A percentile compares a stretch with the other conserved stretches of the same genome.
These are phyloP conservation scores for Steinernema feltiae DNA, from an alignment of 1,140 invertebrate genomes.

Conservation along the genomic window DNA sequence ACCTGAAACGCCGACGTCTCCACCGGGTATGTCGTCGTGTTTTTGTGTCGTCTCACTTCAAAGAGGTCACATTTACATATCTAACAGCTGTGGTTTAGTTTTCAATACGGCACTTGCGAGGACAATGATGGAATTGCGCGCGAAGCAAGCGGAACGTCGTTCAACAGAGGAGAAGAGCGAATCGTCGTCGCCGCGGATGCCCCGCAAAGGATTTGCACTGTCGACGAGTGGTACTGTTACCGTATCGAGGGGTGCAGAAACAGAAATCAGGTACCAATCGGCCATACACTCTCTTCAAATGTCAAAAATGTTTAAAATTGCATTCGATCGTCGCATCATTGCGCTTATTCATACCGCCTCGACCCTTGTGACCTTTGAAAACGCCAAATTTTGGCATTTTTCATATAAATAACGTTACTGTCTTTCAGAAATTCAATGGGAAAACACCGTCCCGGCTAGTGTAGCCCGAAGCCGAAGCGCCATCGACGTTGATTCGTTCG, in stretches of 20 bases:
- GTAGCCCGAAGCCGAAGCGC: slow-evolving; percentile 2
- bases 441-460: not conserved
- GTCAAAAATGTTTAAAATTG: too few relatives aligned
- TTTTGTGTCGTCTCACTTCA: not conserved
- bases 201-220: not conserved
- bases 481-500: slow-evolving; percentile 1
- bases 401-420: too few relatives aligned
- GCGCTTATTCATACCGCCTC: too few relatives aligned
- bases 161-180: not conserved
- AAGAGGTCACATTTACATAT: slow-evolving; percentile 8
- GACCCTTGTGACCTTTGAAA: too few relatives aligned
- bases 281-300: too few relatives aligned
- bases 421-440: not conserved
- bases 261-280: slow-evolving; percentile 8
- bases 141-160: slow-evolving; percentile 3
- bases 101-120: slow-evolving; percentile 10
- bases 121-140: slow-evolving; percentile 1
- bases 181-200: not conserved
- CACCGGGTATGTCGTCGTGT: slow-evolving; percentile 12
- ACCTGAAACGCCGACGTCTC: not conserved
- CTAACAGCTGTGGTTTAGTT: not conserved
- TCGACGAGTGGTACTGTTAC: not conserved
- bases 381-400: too few relatives aligned
- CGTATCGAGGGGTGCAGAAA: not conserved
- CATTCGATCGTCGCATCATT: too few relatives aligned